Evolutionary conservation across 53 echinoderm and acorn worm genomes (phyloP), one percentile per base, ranked within the genome.

Genomic region (Apostichopus leukothele): DNA sequence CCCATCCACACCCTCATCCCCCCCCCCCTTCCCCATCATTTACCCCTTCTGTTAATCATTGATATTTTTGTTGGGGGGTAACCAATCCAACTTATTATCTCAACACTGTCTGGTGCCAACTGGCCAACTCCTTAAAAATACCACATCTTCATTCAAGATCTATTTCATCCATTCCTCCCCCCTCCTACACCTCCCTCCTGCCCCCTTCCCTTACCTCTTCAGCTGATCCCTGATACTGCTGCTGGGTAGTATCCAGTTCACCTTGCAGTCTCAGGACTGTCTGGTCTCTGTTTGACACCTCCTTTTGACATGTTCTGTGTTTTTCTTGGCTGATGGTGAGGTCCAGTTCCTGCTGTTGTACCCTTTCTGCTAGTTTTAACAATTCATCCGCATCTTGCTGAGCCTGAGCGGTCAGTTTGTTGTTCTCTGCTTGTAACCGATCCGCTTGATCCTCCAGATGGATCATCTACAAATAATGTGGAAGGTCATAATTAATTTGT

Each of bases 241-340:
- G 97, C 80, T 94, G 95, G 0, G 90, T 90, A 23, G 95, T 95
- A 74, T 97, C 97, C 63, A 97, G 90, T 55, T 97, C 97, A 3
- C 93, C 87, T 84, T 95, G 95, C 51, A 97, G 89, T 81, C 91
- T 77, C 1, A 97, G 85, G 10, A 94, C 83, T 22, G 88, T 91
- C 92, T 97, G 94, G 79, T 97, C 97, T 60, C 95, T 75, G 50
- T 87, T 90, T 25, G 90, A 90, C 11, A 97, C 91, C 92, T 97
- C 97, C 51, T 93, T 89, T 80, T 97, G 97, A 74, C 97, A 97
- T 51, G 97, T 97, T 59, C 97, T 73, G 84, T 97, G 95, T 81
- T 97, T 97, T 90, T 97, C 97, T 84, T 94, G 92, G 79, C 89
- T 90, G 14, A 97, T 93, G 63, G 95, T 92, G 16, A 97, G 89